A percentile compares a stretch with the other conserved stretches of the same genome.
Evolutionary conservation across 2,797 vertebrate species (phyloP).

Genomic region (Ptychobarbus kaznakovi): DNA sequence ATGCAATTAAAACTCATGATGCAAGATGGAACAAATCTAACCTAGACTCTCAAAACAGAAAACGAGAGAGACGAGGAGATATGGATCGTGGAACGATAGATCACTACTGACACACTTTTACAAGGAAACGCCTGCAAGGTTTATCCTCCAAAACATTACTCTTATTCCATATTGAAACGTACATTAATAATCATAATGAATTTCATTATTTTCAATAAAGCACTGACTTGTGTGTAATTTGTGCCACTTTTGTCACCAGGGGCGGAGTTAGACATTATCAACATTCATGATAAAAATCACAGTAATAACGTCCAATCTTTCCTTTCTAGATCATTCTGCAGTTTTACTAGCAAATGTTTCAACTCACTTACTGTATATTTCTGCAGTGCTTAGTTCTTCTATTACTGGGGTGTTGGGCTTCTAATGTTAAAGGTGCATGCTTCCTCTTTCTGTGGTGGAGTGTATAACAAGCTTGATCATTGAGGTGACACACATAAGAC

Average conservation of each 20-base stretch:
- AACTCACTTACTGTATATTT: too few relatives aligned
- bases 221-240: background rate
- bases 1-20: constrained; percentile 86
- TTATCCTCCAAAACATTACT: background rate
- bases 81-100: constrained; percentile 56
- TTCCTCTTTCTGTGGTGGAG: too few relatives aligned
- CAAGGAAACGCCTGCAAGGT: background rate
- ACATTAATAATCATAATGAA: background rate
- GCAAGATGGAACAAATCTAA: constrained; percentile 83
- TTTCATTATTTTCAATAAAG: background rate
- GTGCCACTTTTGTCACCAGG: background rate
- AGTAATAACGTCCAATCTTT: background rate
- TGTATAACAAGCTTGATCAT: too few relatives aligned
- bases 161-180: background rate
- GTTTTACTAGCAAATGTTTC: background rate
- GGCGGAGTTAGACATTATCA: background rate
- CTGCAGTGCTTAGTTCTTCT: too few relatives aligned
- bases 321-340: background rate
- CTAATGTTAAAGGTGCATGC: too few relatives aligned
- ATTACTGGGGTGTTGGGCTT: too few relatives aligned
- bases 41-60: constrained; percentile 77
- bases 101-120: constrained; percentile 29
- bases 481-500: background rate
- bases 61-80: constrained; percentile 51
- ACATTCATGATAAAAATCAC: background rate